Percentiles rank a stretch among this genome's conserved stretches.
Conservation (phyloP, 2,113 vertebrate species). For the Coreoperca whiteheadi region DNA sequence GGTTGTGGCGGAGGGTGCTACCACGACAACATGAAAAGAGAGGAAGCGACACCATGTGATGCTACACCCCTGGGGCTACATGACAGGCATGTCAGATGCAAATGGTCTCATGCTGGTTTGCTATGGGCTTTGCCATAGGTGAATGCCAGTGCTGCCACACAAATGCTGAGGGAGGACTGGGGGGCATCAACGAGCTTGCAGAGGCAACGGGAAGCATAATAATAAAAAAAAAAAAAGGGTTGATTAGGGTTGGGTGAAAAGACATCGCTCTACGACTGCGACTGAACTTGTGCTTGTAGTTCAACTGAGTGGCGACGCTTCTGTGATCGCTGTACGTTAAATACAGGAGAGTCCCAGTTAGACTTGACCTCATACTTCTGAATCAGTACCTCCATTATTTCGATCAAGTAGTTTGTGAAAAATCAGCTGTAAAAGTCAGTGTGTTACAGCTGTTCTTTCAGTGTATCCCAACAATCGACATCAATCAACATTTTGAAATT, state of each 20-base stretch:
- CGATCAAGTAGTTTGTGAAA: not conserved
- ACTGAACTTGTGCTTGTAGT: not conserved
- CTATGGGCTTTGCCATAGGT: conserved; percentile 60
- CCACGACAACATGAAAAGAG: conserved; percentile 22
- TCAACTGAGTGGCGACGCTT: no score
- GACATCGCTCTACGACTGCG: not conserved
- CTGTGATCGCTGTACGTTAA: not conserved
- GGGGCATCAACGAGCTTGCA: conserved; percentile 14
- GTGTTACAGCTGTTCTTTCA: not conserved
- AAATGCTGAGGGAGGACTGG: conserved; percentile 29
- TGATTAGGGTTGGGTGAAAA: not conserved
- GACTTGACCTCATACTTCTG: not conserved
- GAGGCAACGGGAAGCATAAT: not conserved
- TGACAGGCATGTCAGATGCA: conserved; percentile 52
- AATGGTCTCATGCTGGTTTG: conserved; percentile 50
- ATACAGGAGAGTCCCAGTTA: not conserved
- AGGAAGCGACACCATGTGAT: conserved; percentile 28
- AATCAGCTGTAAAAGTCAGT: not conserved
- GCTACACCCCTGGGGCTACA: conserved; percentile 35
- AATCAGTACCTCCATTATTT: not conserved
- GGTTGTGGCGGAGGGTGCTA: conserved; percentile 11
- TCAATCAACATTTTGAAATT: not conserved
- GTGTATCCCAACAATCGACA: not conserved
- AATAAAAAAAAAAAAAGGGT: conserved; percentile 21
- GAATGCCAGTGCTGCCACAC: conserved; percentile 63